These are phyloP conservation scores for Ptilonorhynchus violaceus DNA, from an alignment of 2,113 vertebrate species.

Conservation along the genomic window DNA sequence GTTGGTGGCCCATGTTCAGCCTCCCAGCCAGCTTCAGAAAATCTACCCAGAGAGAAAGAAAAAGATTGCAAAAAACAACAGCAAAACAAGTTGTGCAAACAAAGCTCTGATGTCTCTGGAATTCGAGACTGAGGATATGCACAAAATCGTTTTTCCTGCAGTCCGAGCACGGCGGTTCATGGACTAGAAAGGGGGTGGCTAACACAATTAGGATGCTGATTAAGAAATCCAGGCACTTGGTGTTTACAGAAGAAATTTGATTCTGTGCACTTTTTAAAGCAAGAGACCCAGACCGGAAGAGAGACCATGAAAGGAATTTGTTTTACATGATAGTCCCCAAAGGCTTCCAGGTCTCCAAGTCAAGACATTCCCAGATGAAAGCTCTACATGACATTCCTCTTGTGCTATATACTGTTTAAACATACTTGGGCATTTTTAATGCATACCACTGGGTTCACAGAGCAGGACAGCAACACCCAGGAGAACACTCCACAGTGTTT, in stretches of 20 bases:
- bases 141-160: neutral
- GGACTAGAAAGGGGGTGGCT: neutral
- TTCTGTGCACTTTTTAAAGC: neutral
- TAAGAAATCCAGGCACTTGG: neutral
- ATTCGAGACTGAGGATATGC: neutral
- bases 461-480: neutral
- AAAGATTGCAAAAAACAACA: neutral
- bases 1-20: neutral
- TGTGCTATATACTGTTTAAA: neutral
- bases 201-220: neutral
- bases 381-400: neutral
- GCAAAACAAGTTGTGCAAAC: neutral
- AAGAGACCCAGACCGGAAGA: neutral
- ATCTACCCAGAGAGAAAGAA: neutral
- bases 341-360: slow-evolving; percentile 49
- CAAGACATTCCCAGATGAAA: slow-evolving; percentile 47
- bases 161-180: rapidly evolving
- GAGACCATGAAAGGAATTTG: slow-evolving; percentile 26
- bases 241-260: slow-evolving; percentile 36
- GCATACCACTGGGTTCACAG: neutral
- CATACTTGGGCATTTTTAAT: neutral
- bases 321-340: slow-evolving; percentile 39
- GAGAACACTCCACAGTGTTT: neutral
- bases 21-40: neutral
- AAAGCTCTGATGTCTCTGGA: neutral